A percentile compares a stretch with the other conserved stretches of the same genome.
Conservation (phyloP, 1,140 invertebrate species). For the Asobara japonica region DNA sequence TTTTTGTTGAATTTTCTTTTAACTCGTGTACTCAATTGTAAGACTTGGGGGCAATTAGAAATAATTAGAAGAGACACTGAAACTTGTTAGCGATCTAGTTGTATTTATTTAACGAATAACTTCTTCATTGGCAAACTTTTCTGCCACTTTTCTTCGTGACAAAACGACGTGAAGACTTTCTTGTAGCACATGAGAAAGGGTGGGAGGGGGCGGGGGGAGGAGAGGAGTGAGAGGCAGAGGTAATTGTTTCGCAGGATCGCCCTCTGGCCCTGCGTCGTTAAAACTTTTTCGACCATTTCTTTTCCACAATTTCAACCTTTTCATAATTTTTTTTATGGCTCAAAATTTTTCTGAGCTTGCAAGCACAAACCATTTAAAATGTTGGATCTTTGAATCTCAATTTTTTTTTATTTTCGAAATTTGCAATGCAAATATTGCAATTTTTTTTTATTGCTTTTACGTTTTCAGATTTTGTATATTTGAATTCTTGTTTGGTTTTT, state of each 20-base stretch:
- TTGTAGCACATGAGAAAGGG: neutral
- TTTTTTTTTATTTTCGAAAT: too few species aligned
- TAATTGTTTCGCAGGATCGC: conserved; percentile 34
- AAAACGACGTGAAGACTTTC: neutral
- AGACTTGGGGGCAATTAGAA: too few species aligned
- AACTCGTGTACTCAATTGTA: neutral
- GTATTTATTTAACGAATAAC: neutral
- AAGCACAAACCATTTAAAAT: too few species aligned
- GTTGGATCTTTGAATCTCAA: too few species aligned
- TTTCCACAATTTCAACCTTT: conserved; percentile 7
- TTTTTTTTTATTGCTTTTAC: too few species aligned
- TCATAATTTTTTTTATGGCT: too few species aligned
- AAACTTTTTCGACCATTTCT: conserved; percentile 21
- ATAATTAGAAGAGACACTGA: neutral
- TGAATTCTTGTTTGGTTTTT: neutral
- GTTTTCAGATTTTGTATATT: too few species aligned
- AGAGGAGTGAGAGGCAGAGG: conserved; percentile 20
- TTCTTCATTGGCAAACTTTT: conserved; percentile 8
- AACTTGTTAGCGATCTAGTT: conserved; percentile 1
- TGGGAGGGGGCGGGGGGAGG: neutral
- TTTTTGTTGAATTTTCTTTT: too few species aligned
- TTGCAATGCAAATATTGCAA: too few species aligned
- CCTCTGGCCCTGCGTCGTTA: conserved; percentile 24
- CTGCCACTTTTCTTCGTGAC: neutral
- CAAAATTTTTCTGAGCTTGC: too few species aligned